Evolutionary conservation across 2,888 invertebrate genomes (phyloP).

Genomic region (Cephalotes varians): DNA sequence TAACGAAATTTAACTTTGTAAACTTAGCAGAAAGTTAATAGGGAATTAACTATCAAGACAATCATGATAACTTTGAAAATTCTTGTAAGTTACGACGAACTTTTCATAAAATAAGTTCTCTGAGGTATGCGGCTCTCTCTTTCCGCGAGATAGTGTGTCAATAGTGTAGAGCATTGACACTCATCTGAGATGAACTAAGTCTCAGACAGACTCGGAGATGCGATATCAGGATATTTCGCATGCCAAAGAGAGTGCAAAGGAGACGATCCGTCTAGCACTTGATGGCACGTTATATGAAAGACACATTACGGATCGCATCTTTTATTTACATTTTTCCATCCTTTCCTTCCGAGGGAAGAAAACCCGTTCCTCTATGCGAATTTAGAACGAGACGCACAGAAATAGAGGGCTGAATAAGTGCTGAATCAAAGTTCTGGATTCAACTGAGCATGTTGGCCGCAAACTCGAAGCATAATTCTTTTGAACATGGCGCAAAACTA

Average conservation of each 20-base stretch:
- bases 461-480: slow-evolving; percentile 7
- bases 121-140: neutral
- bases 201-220: slow-evolving; percentile 5
- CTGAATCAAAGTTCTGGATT: slow-evolving; percentile 35
- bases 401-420: slow-evolving; percentile 30
- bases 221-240: slow-evolving; percentile 30
- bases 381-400: slow-evolving; percentile 14
- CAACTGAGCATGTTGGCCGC: slow-evolving; percentile 15
- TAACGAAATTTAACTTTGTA: slow-evolving; percentile 23
- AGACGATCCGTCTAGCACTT: slow-evolving; percentile 4
- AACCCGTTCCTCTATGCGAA: neutral
- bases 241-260: neutral
- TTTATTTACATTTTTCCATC: slow-evolving; percentile 36
- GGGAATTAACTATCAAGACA: slow-evolving; percentile 21
- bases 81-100: neutral
- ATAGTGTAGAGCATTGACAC: slow-evolving; percentile 15
- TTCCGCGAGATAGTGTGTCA: neutral
- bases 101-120: slow-evolving; percentile 9
- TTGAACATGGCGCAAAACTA: slow-evolving; percentile 15
- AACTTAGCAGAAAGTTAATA: slow-evolving; percentile 9
- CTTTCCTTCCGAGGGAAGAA: neutral
- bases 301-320: slow-evolving; percentile 26
- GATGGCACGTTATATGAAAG: slow-evolving; percentile 14
- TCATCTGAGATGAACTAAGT: neutral
- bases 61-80: slow-evolving; percentile 16